Evolutionary conservation across 1,140 invertebrate species (phyloP).

Genomic region (Ptiloglossa arizonensis): DNA sequence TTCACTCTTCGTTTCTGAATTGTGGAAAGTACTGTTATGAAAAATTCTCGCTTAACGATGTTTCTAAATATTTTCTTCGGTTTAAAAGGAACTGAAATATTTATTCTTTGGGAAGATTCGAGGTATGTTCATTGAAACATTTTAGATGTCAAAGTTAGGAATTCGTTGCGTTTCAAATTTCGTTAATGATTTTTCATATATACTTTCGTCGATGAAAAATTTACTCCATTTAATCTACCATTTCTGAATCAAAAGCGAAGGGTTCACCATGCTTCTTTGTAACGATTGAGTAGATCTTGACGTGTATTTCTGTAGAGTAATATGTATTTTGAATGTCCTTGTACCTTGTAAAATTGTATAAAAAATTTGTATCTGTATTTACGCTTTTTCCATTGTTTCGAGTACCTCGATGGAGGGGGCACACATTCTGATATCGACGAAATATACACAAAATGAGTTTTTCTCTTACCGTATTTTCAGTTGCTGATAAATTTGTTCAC

Average conservation of each 20-base stretch:
- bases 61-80: no score
- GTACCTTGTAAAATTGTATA: neutral
- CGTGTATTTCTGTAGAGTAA: neutral
- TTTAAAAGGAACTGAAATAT: no score
- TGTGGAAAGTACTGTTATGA: neutral
- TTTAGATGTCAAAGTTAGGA: no score
- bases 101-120: no score
- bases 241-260: slow-evolving; percentile 5
- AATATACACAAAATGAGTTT: neutral
- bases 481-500: no score
- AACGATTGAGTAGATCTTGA: neutral
- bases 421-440: slow-evolving; percentile 17
- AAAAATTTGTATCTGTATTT: neutral
- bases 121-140: no score
- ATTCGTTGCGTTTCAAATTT: no score
- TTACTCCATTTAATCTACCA: no score
- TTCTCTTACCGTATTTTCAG: neutral
- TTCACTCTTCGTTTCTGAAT: slow-evolving; percentile 21
- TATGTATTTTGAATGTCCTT: neutral
- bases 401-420: slow-evolving; percentile 20
- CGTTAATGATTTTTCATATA: no score
- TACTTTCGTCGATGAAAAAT: no score
- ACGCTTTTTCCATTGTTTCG: neutral
- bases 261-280: neutral
- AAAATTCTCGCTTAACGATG: no score